Evolutionary conservation across 35 echinoderm and acorn worm genomes (phyloP).

Genomic region (Antedon bifida): DNA sequence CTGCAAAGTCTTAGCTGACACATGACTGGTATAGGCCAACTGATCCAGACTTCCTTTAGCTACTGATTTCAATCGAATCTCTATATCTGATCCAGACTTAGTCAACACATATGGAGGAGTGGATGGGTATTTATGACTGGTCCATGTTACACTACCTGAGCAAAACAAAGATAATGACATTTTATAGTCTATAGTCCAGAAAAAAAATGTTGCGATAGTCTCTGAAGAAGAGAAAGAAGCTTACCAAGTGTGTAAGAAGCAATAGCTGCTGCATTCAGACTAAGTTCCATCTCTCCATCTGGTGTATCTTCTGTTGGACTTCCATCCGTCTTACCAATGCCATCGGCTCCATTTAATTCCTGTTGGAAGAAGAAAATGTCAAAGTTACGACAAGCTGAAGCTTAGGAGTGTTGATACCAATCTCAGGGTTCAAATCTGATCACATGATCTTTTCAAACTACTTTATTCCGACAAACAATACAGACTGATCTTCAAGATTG

Average conservation of each 20-base stretch:
- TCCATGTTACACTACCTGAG: background rate
- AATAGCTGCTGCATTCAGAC: background rate
- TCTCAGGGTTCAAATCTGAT: no score
- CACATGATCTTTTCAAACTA: no score
- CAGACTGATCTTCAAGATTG: no score
- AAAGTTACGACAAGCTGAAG: no score
- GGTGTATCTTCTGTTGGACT: background rate
- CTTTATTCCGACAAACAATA: no score
- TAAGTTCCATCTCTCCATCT: background rate
- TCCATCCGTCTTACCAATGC: background rate
- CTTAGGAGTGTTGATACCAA: no score
- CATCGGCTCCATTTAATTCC: background rate
- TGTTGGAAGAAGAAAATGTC: background rate
- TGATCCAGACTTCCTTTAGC: conserved; percentile 1
- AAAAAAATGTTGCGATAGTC: no score
- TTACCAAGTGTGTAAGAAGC: background rate
- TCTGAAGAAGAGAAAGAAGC: no score
- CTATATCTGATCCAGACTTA: background rate
- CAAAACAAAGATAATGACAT: background rate
- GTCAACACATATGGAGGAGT: background rate
- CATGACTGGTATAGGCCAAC: background rate
- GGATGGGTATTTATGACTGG: background rate
- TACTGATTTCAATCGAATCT: background rate
- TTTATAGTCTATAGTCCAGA: no score
- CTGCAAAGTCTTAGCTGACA: background rate